phyloP scores from a whole-genome alignment of 2,888 invertebrate genomes.

The Brachynemurus nebulosus region DNA sequence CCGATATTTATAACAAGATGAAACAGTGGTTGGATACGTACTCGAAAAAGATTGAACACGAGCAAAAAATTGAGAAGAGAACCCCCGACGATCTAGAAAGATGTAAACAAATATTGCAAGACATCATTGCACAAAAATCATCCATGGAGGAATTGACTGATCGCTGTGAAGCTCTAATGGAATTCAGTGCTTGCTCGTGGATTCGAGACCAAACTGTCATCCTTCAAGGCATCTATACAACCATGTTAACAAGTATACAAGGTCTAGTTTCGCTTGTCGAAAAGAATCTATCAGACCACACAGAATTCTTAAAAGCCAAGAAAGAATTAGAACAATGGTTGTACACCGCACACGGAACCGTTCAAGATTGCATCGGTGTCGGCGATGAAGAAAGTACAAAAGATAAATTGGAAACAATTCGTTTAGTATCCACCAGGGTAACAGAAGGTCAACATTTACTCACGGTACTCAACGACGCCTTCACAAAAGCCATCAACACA shows the following conservation, averaged over 20 bases:
- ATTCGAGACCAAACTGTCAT: conserved; percentile 78
- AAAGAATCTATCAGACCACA: conserved; percentile 81
- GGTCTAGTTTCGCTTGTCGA: conserved; percentile 73
- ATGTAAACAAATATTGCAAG: conserved; percentile 58
- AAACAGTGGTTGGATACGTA: conserved; percentile 62
- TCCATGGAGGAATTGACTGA: conserved; percentile 75
- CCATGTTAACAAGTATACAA: conserved; percentile 64
- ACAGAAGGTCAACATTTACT: conserved; percentile 77
- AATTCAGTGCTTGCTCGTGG: conserved; percentile 70
- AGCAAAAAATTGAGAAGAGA: conserved; percentile 53
- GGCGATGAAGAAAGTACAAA: conserved; percentile 64
- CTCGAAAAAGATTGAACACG: conserved; percentile 46
- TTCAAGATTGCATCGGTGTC: conserved; percentile 69
- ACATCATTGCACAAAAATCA: conserved; percentile 61
- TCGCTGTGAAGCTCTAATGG: conserved; percentile 74
- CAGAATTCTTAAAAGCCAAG: conserved; percentile 78
- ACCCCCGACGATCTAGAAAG: conserved; percentile 63
- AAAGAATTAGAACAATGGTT: conserved; percentile 75
- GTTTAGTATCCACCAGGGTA: conserved; percentile 50
- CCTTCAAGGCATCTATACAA: conserved; percentile 68
- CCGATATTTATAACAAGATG: conserved; percentile 56
- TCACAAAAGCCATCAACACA: conserved; percentile 69
- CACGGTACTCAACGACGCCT: conserved; percentile 69
- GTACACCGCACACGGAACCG: conserved; percentile 61
- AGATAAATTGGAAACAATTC: conserved; percentile 68